Evolutionary conservation across 2,888 invertebrate species (phyloP), one percentile per base, ranked within the genome.

Genomic region (Nomada hirtipes): DNA sequence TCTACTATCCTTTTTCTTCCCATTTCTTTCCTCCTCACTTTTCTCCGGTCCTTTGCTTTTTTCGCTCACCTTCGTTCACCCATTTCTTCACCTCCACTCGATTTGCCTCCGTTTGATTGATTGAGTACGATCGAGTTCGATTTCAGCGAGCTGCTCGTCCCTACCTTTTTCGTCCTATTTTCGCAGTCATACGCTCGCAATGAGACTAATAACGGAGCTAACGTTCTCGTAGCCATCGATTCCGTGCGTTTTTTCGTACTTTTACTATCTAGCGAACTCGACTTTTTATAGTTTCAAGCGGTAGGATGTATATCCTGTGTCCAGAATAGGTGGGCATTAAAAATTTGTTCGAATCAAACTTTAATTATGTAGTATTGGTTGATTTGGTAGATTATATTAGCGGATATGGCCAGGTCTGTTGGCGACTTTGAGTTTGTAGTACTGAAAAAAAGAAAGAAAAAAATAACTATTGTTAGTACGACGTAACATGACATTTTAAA

Each of bases 81-180:
- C n/a, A 60, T 76, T 79, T 61, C 64, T 68, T 67, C 52, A 61
- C 36, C 47, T 57, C 80, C 71, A 71, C 79, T 85, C 85, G 84
- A 89, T 88, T 89, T 88, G 89, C 86, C 87, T 83, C 76, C 79
- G 85, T 88, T 89, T 89, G 89, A 89, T 89, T 85, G 89, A 89
- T 89, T 80, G 87, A 78, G 74, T 36, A 55, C 82, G 85, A 89
- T 89, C 84, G 79, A 80, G 79, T 64, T 84, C 86, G 86, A 87
- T 87, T 86, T 86, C 86, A 82, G 23, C 75, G 61, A 71, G 61
- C 82, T 55, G 57, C 79, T 36, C 61, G 53, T 26, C n/a, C 47
- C 13, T 47, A 18, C 7, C n/a, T 50, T 55, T 36, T 60, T 44
- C 36, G 11, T 47, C 11, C 57, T 55, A 55, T 13, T 26, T 57